A percentile compares a stretch with the other conserved stretches of the same genome.
Conservation (phyloP, 2,797 vertebrate species). For the Xerus rutilus region DNA sequence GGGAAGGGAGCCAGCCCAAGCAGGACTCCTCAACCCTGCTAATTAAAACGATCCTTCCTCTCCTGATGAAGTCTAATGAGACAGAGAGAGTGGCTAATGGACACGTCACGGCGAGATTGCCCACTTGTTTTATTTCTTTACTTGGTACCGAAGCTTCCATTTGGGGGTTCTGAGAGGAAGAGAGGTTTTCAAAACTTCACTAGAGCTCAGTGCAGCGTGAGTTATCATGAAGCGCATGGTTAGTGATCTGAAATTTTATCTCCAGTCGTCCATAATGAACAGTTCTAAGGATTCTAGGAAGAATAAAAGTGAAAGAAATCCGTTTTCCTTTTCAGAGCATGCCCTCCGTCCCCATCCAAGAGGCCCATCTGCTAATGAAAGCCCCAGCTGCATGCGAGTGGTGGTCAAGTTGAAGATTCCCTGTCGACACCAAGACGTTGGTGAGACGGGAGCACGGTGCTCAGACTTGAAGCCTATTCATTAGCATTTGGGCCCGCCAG, state of each 20-base stretch:
- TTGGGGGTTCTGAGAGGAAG: neutral
- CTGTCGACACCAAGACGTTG: slow-evolving; percentile 65
- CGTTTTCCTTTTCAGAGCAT: slow-evolving; percentile 63
- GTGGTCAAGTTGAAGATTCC: slow-evolving; percentile 62
- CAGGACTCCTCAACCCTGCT: slow-evolving; percentile 87
- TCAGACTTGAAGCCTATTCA: slow-evolving; percentile 82
- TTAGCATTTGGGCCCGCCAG: slow-evolving; percentile 79
- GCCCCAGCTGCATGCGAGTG: neutral
- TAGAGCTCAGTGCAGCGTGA: rapidly evolving
- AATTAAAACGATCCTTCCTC: slow-evolving; percentile 89
- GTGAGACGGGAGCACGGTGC: slow-evolving; percentile 65
- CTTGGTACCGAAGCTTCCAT: slow-evolving; percentile 82
- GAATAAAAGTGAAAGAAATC: slow-evolving; percentile 70
- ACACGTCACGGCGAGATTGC: slow-evolving; percentile 80
- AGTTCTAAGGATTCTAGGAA: neutral
- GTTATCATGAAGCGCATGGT: rapidly evolving
- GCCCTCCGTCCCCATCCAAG: slow-evolving; percentile 69
- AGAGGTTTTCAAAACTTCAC: slow-evolving; percentile 43
- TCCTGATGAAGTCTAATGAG: slow-evolving; percentile 85
- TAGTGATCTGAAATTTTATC: neutral
- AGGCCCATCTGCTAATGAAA: slow-evolving; percentile 33
- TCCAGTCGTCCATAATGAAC: neutral
- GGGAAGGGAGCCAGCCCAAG: slow-evolving; percentile 84
- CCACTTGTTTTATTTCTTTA: slow-evolving; percentile 82
- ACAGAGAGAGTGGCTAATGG: slow-evolving; percentile 86